Percentiles rank a stretch among this genome's conserved stretches.
Evolutionary conservation across 2,888 invertebrate species (phyloP).

Genomic region (Craniophora ligustri): DNA sequence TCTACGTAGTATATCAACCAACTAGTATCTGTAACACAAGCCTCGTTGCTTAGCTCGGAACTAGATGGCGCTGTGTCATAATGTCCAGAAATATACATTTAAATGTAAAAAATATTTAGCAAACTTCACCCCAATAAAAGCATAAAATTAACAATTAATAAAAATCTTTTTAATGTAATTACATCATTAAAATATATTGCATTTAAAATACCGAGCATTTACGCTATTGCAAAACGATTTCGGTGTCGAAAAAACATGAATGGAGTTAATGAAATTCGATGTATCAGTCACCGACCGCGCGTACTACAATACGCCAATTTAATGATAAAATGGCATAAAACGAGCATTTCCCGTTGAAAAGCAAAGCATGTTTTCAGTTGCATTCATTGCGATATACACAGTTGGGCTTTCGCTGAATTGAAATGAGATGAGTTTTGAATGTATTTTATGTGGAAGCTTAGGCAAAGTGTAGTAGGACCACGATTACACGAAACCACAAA

Average conservation of each 20-base stretch:
- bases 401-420: constrained; percentile 29
- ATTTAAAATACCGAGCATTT: not conserved
- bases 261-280: constrained; percentile 28
- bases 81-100: no score
- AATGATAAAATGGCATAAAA: constrained; percentile 58
- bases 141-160: not conserved
- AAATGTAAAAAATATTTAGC: no score
- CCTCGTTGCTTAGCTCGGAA: no score
- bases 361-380: constrained; percentile 41
- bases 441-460: constrained; percentile 6
- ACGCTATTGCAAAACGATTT: constrained; percentile 1
- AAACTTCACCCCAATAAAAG: not conserved
- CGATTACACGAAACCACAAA: not conserved
- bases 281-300: constrained; percentile 35
- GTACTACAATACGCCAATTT: constrained; percentile 58
- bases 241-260: constrained; percentile 30
- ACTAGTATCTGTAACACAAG: no score
- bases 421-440: constrained; percentile 17
- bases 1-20: no score
- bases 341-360: constrained; percentile 55
- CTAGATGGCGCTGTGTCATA: no score
- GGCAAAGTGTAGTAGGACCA: not conserved
- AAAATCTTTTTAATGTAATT: not conserved
- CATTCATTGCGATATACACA: constrained; percentile 42
- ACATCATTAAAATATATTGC: not conserved